Base-by-base conservation (phyloP, 2,888 invertebrate genomes). In the Pasiphila rectangulata region DNA sequence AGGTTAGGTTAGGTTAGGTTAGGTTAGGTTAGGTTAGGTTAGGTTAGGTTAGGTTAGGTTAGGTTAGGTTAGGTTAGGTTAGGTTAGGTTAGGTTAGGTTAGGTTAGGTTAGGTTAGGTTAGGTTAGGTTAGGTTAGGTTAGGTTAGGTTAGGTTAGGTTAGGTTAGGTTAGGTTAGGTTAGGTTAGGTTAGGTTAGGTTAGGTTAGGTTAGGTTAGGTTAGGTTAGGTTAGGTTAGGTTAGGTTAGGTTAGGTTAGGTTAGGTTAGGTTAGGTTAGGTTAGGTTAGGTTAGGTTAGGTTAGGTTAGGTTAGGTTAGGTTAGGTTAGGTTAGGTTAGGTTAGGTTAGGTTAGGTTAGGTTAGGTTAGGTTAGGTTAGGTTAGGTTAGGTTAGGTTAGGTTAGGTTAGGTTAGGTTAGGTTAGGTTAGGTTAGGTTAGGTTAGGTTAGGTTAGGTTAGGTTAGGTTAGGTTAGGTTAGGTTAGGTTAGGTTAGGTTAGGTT, bases 1-100 rank as follows among this genome's bases (percentile, higher is more conserved):
- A 52, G 54, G 41, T 35, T 35, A 43, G 43, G 56, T 54, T 56
- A 54, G 57, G 57, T 54, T 55, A 52, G 54, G 57, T 52, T 57
- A 53, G 54, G 54, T 54, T 54, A 54, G 54, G 56, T 54, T 54
- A 55, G 57, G 57, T 55, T 54, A 57, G 54, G 57, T 54, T 54
- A 57, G 54, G 54, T 52, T 54, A 57, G 57, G 57, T 55, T 52
- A 48, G 50, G 47, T 51, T 46, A 51, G 47, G 51, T 54, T 48
- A 47, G 51, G 50, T 48, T 51, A 51, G 55, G 48, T 51, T 55
- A 51, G 51, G 46, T 49, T 48, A 49, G 51, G 46, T 49, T 51
- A 54, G 51, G 48, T 54, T 49, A 51, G 54, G 51, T 51, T 49
- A 51, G 51, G 54, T 54, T 54, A 51, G 54, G 51, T 54, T 51